Evolutionary conservation across 2,888 invertebrate genomes (phyloP), one percentile per base, ranked within the genome.

Genomic region (Lasioglossum oenotherae): DNA sequence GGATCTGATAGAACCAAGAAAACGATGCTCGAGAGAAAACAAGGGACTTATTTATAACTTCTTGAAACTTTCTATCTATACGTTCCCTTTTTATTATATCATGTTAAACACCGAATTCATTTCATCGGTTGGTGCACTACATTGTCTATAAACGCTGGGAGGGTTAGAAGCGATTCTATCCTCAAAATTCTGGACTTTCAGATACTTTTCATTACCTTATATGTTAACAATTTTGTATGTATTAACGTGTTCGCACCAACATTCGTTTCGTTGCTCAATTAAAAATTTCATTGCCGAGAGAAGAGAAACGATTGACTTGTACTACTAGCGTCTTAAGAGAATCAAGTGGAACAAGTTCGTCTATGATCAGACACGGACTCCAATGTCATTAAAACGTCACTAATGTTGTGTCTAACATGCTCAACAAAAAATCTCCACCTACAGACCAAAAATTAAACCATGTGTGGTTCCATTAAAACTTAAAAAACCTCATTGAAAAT

Each of bases 31-130:
- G 6, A 27, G 49, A 3, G 64, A 35, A 49, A 73, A 49, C 73
- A 31, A 49, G 31, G 27, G 46, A 31, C 31, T 73, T 73, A 73
- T 73, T 73, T 44, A 49, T 49, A 73, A 73, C n/a, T 16, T 19
- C 72, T n/a, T 44, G 72, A 27, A 72, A 46, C 71, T 14, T n/a
- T 41, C 23, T n/a, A 41, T 38, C 4, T 71, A 71, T 23, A 71
- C 41, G 41, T 38, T 71, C 14, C n/a, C 14, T n/a, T 41, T n/a
- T 41, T n/a, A 41, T n/a, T 71, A 6, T n/a, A 41, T n/a, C 41
- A 14, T n/a, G 41, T 71, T 41, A 1, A 71, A 41, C 71, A 12
- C 41, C n/a, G 41, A 71, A n/a, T 38, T n/a, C 10, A 12, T n/a
- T 41, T 71, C 23, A 14, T 14, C n/a, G 14, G 38, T 12, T 8